Percentiles rank a stretch among this genome's conserved stretches.
These are phyloP conservation scores for Cryptocephalus moraei DNA, from an alignment of 2,888 invertebrate genomes.

Conservation along the genomic window DNA sequence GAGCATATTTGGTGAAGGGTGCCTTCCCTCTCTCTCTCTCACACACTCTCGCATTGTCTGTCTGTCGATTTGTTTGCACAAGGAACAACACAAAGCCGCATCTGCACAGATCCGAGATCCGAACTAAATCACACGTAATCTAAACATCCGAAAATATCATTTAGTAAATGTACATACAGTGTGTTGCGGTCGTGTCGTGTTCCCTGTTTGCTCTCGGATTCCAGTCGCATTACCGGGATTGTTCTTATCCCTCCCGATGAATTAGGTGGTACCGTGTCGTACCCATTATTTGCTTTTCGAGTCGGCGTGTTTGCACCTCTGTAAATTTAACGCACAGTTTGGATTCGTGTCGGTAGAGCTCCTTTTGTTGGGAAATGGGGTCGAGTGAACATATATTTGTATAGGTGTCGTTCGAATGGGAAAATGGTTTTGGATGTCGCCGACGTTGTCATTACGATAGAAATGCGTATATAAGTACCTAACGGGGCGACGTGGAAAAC, in stretches of 20 bases:
- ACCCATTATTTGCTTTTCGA: constrained; percentile 10
- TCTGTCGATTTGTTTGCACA: constrained; percentile 18
- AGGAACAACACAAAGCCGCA: constrained; percentile 23
- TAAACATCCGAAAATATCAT: constrained; percentile 23
- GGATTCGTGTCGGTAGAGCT: constrained; percentile 6
- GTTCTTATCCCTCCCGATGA: constrained; percentile 14
- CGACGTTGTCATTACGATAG: not conserved
- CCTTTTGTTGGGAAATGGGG: constrained; percentile 7
- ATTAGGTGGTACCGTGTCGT: constrained; percentile 8
- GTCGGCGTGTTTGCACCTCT: constrained; percentile 13
- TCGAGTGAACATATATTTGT: constrained; percentile 6
- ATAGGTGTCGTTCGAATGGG: constrained; percentile 5
- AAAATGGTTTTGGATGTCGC: not conserved
- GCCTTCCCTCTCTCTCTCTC: not conserved
- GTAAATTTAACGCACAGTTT: constrained; percentile 14
- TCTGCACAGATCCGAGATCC: constrained; percentile 32
- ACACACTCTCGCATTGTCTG: not conserved
- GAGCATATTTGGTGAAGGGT: too few species aligned
- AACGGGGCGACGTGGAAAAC: too few species aligned
- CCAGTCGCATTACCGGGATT: constrained; percentile 18
- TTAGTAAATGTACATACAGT: constrained; percentile 17
- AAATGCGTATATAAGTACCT: not conserved
- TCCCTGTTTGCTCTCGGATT: constrained; percentile 23
- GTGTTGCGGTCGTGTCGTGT: constrained; percentile 20
- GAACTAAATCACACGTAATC: constrained; percentile 31